Percentiles rank a stretch among this genome's conserved stretches.
phyloP scores from a whole-genome alignment of 92 coral and sea anemone genomes.

The Isaurus tuberculatus region DNA sequence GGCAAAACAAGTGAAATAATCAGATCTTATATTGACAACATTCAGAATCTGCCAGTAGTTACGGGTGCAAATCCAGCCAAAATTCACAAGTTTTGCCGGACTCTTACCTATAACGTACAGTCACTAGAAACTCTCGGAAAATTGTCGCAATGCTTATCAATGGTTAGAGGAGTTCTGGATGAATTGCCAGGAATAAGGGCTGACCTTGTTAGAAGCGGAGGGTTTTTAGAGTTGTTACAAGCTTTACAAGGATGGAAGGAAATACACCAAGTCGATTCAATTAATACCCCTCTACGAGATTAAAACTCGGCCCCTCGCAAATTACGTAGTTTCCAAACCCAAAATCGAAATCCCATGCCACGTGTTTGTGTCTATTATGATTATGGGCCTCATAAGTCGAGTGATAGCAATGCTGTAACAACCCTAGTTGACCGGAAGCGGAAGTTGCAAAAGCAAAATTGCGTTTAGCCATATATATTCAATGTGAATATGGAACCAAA shows the following conservation, averaged over 20 bases:
- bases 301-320: constrained; percentile 38
- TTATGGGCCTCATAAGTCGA: constrained; percentile 52
- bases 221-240: constrained; percentile 54
- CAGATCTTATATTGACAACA: no score
- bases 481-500: no score
- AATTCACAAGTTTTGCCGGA: constrained; percentile 61
- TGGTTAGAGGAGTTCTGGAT: constrained; percentile 45
- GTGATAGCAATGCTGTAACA: constrained; percentile 49
- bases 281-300: not conserved
- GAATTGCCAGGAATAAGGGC: constrained; percentile 66
- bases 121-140: constrained; percentile 72
- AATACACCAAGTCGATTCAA: constrained; percentile 46
- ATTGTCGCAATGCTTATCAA: no score
- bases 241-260: constrained; percentile 69
- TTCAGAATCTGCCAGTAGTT: constrained; percentile 55
- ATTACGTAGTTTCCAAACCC: constrained; percentile 35
- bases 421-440: constrained; percentile 21
- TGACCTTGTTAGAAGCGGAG: constrained; percentile 63
- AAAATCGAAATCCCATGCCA: constrained; percentile 25
- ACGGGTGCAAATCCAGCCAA: no score
- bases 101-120: no score
- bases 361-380: constrained; percentile 64
- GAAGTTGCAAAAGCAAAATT: constrained; percentile 9
- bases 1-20: constrained; percentile 65
- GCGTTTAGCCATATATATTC: no score